Percentiles rank a stretch among this genome's conserved stretches.
phyloP scores from a whole-genome alignment of 2,797 vertebrate genomes.

The Crocidura indochinensis region DNA sequence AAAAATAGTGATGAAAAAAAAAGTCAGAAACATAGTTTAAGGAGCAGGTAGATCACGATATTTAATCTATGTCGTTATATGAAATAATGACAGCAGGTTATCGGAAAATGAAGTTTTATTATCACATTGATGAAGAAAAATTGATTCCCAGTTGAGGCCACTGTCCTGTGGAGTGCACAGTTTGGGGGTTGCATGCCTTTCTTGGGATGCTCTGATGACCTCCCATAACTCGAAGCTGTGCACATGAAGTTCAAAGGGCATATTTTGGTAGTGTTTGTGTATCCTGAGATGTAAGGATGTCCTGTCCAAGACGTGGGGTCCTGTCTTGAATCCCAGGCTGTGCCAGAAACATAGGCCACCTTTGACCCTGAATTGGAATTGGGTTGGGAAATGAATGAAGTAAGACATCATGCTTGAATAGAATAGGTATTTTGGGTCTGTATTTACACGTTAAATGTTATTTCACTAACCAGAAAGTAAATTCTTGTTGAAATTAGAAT shows the following conservation, averaged over 20 bases:
- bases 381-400: neutral
- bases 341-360: neutral
- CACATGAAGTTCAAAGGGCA: neutral
- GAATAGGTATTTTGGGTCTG: neutral
- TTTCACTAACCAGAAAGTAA: neutral
- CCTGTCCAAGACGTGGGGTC: neutral
- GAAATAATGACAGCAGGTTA: constrained; percentile 1
- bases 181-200: neutral
- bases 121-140: neutral
- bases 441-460: neutral
- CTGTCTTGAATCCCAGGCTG: neutral
- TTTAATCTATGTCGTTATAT: constrained; percentile 41
- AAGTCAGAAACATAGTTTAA: constrained; percentile 46
- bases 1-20: constrained; percentile 45
- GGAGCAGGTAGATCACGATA: neutral
- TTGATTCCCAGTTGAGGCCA: neutral
- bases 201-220: neutral
- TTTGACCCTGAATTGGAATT: neutral
- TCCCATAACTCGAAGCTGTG: neutral
- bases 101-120: neutral
- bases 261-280: neutral
- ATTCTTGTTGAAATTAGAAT: neutral
- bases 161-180: neutral
- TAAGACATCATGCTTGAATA: neutral
- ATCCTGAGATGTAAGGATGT: neutral